These are phyloP conservation scores for Malthinus seriepunctatus DNA, from an alignment of 2,888 invertebrate genomes.

Conservation along the genomic window DNA sequence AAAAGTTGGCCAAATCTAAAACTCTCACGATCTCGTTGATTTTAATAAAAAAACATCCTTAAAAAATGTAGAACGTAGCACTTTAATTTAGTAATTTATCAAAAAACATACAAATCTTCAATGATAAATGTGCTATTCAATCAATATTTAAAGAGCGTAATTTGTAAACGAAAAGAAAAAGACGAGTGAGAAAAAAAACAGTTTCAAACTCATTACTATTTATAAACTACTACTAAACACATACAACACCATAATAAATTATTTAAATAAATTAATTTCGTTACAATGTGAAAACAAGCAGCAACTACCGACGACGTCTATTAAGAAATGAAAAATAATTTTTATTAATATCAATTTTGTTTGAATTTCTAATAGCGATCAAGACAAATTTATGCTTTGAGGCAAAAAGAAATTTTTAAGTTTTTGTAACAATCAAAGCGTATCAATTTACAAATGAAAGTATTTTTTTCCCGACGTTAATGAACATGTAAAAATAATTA, in stretches of 20 bases:
- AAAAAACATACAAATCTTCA: too few relatives aligned
- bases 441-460: constrained; percentile 6
- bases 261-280: constrained; percentile 1
- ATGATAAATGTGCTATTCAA: too few relatives aligned
- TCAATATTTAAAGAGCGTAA: too few relatives aligned
- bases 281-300: constrained; percentile 1
- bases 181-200: too few relatives aligned
- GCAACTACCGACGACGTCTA: not conserved
- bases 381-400: not conserved
- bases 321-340: not conserved
- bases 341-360: not conserved
- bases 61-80: too few relatives aligned
- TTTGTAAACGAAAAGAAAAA: too few relatives aligned
- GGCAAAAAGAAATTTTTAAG: constrained; percentile 4
- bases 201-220: too few relatives aligned
- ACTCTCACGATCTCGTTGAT: too few relatives aligned
- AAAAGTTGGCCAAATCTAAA: too few relatives aligned
- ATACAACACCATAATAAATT: not conserved
- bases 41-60: too few relatives aligned
- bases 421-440: constrained; percentile 4
- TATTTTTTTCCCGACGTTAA: not conserved
- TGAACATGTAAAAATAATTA: constrained; percentile 6
- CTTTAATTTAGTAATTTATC: too few relatives aligned
- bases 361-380: constrained; percentile 4
- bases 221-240: too few relatives aligned